A percentile compares a stretch with the other conserved stretches of the same genome.
These are phyloP conservation scores for Leucophenga maculata DNA, from an alignment of 2,888 invertebrate species.

Conservation along the genomic window DNA sequence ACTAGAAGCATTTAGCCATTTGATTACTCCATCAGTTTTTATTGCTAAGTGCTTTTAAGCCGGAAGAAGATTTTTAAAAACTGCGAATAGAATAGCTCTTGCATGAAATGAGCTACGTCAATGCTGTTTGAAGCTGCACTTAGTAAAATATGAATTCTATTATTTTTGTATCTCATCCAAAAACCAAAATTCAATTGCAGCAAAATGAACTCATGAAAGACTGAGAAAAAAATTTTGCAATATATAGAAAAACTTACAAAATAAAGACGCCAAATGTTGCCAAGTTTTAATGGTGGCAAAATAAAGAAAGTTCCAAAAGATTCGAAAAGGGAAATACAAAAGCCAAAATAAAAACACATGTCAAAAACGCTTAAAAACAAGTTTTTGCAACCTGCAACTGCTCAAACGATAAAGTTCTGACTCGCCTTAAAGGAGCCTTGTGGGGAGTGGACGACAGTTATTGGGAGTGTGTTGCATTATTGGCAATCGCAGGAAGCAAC, in stretches of 20 bases:
- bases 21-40: neutral
- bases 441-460: too few species aligned
- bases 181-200: too few species aligned
- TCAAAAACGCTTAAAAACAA: conserved; percentile 62
- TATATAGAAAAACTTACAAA: neutral
- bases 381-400: conserved; percentile 48
- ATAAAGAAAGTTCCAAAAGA: conserved; percentile 41
- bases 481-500: too few species aligned
- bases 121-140: neutral
- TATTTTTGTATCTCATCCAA: too few species aligned
- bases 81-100: too few species aligned
- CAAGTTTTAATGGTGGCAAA: conserved; percentile 47
- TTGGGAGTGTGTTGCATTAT: too few species aligned
- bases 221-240: neutral
- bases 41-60: neutral
- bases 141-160: too few species aligned
- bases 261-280: conserved; percentile 27
- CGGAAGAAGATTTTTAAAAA: too few species aligned
- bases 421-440: neutral
- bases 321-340: neutral
- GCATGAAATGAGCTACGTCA: neutral
- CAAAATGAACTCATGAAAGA: neutral
- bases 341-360: conserved; percentile 52
- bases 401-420: conserved; percentile 11
- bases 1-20: neutral